Conservation (phyloP, 2,888 invertebrate species). For the Byasa hedistus region DNA sequence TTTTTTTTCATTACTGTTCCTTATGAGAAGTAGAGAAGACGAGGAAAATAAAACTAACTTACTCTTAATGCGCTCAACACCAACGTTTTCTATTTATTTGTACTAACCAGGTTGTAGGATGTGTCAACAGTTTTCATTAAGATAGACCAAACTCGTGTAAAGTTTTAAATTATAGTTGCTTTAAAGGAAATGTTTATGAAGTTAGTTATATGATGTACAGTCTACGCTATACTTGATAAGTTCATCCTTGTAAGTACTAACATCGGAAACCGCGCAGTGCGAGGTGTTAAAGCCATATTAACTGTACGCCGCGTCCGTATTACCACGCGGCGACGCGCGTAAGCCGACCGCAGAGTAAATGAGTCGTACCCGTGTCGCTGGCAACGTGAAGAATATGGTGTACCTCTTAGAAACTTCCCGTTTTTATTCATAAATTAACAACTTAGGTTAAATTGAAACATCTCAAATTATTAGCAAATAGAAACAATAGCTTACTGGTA, state of each 20-base stretch:
- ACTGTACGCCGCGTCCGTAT: conserved; percentile 24
- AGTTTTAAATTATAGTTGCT: no score
- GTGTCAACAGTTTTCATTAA: no score
- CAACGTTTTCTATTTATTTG: no score
- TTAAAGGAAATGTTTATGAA: no score
- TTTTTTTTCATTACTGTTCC: no score
- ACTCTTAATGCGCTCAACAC: no score
- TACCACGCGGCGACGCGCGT: conserved; percentile 30
- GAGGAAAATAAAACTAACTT: no score
- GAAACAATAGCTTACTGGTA: not conserved
- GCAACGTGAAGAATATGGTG: conserved; percentile 19
- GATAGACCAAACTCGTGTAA: no score
- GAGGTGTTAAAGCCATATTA: conserved; percentile 32
- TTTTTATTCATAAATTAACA: not conserved
- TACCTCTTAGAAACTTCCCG: conserved; percentile 7
- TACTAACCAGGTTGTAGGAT: no score
- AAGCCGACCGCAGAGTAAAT: conserved; percentile 34
- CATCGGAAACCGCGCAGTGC: conserved; percentile 29
- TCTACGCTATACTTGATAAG: conserved; percentile 9
- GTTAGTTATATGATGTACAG: not conserved
- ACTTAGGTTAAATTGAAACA: not conserved
- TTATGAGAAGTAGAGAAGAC: no score
- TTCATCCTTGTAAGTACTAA: conserved; percentile 25
- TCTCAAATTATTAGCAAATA: not conserved
- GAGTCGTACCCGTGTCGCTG: conserved; percentile 23